These are phyloP conservation scores for Drosophila truncata DNA, from an alignment of 1,140 invertebrate genomes.

Conservation along the genomic window DNA sequence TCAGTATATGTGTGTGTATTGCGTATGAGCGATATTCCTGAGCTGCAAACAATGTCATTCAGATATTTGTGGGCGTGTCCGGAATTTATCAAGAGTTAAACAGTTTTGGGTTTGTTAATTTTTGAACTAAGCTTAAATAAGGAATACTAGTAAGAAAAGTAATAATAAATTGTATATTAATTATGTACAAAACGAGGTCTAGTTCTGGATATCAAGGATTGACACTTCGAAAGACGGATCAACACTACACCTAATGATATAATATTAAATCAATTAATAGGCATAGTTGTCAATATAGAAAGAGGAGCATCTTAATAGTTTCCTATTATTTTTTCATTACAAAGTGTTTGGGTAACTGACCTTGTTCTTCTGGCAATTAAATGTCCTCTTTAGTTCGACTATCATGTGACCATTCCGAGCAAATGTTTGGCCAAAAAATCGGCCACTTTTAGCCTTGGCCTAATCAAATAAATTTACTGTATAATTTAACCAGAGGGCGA, in stretches of 20 bases:
- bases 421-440: slow-evolving; percentile 35
- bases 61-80: slow-evolving; percentile 9
- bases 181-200: too few relatives aligned
- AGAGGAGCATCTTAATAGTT: not conserved
- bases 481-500: slow-evolving; percentile 27
- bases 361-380: slow-evolving; percentile 4
- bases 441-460: slow-evolving; percentile 19
- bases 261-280: too few relatives aligned
- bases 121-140: not conserved
- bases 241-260: too few relatives aligned
- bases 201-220: too few relatives aligned
- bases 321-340: not conserved
- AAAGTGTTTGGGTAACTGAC: not conserved
- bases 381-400: not conserved
- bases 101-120: not conserved
- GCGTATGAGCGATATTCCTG: slow-evolving; percentile 1
- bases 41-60: slow-evolving; percentile 40
- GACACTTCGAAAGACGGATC: too few relatives aligned
- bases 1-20: slow-evolving; percentile 1
- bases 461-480: slow-evolving; percentile 33
- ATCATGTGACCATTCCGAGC: not conserved
- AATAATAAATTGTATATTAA: not conserved
- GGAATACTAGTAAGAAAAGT: not conserved
- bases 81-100: slow-evolving; percentile 2
- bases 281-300: too few relatives aligned